Conservation (phyloP, 2,113 vertebrate genomes). For the Chloropsis hardwickii region DNA sequence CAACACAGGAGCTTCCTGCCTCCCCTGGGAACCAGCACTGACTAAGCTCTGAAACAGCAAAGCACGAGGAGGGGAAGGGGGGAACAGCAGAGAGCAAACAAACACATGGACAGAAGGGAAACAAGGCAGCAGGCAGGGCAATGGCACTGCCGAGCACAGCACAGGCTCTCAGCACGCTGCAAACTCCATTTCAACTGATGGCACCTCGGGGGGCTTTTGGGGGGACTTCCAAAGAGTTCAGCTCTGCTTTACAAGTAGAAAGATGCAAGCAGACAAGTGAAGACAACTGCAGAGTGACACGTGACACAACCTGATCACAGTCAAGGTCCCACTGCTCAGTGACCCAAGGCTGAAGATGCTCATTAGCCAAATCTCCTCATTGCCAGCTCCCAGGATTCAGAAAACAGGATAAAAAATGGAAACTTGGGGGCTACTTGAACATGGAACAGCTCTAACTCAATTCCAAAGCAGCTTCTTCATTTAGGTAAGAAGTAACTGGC, state of each 20-base stretch:
- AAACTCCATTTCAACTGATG: background rate
- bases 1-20: background rate
- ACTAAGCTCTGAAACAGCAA: background rate
- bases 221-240: background rate
- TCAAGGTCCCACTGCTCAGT: rapidly evolving
- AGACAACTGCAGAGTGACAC: background rate
- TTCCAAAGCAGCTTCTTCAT: background rate
- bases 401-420: background rate
- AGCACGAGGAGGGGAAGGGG: background rate
- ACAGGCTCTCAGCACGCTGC: background rate
- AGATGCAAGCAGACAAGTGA: background rate
- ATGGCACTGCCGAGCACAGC: rapidly evolving
- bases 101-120: rapidly evolving
- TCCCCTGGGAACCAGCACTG: background rate
- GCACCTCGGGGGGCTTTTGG: rapidly evolving
- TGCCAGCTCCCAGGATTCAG: background rate
- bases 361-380: background rate
- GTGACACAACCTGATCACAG: background rate
- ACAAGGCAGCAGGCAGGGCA: background rate
- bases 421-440: background rate
- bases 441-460: background rate
- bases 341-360: background rate
- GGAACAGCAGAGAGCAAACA: background rate
- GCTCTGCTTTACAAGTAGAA: background rate
- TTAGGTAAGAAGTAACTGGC: background rate